Evolutionary conservation across 2,113 vertebrate species (phyloP).

Genomic region (Ictalurus furcatus): DNA sequence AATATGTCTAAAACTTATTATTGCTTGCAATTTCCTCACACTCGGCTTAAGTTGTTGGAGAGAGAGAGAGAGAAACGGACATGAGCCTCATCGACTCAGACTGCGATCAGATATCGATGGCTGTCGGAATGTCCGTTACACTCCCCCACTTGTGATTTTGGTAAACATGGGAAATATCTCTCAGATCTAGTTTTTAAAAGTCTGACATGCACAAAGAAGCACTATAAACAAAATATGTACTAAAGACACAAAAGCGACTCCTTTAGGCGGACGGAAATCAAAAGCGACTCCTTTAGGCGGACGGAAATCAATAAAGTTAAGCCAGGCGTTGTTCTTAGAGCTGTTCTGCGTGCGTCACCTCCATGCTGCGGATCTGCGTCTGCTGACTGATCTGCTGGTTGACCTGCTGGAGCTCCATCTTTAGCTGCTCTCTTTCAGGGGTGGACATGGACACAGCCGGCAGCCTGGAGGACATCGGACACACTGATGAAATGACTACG

Average conservation of each 20-base stretch:
- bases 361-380: slow-evolving; percentile 87
- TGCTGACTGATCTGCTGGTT: slow-evolving; percentile 98
- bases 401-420: slow-evolving; percentile 94
- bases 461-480: slow-evolving; percentile 64
- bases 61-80: too few relatives aligned
- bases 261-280: too few relatives aligned
- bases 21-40: too few relatives aligned
- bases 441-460: slow-evolving; percentile 69
- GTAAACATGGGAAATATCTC: neutral
- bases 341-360: slow-evolving; percentile 67
- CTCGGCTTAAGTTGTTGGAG: too few relatives aligned
- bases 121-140: neutral
- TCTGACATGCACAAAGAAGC: too few relatives aligned
- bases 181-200: neutral
- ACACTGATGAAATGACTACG: neutral
- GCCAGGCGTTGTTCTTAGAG: too few relatives aligned
- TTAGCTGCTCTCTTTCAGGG: slow-evolving; percentile 88
- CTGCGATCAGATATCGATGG: too few relatives aligned
- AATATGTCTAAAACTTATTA: too few relatives aligned
- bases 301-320: too few relatives aligned
- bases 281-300: too few relatives aligned
- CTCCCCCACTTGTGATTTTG: neutral
- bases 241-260: too few relatives aligned
- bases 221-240: too few relatives aligned
- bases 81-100: neutral